These are phyloP conservation scores for Gibbula magus DNA, from an alignment of 2,888 invertebrate species.

Conservation along the genomic window DNA sequence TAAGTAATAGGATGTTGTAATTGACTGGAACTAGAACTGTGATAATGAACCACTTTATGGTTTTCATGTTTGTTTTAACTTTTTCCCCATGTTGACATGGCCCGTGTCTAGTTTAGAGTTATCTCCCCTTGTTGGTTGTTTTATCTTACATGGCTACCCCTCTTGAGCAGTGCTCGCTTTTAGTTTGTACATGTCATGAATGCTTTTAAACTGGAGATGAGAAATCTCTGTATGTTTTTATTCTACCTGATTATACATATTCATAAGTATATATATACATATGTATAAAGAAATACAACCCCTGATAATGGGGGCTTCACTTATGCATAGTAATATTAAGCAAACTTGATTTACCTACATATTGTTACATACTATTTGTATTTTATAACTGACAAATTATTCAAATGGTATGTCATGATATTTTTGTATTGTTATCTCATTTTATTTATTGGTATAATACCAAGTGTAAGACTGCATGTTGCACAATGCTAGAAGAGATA, in stretches of 20 bases:
- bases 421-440: slow-evolving; percentile 7
- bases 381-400: too few species aligned
- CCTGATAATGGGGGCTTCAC: too few species aligned
- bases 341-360: too few species aligned
- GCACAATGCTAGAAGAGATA: too few species aligned
- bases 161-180: not conserved
- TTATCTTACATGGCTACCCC: not conserved
- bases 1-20: not conserved
- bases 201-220: not conserved
- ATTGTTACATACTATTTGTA: too few species aligned
- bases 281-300: too few species aligned
- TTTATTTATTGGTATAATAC: too few species aligned
- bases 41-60: not conserved
- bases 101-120: not conserved
- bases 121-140: not conserved
- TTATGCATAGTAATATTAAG: too few species aligned
- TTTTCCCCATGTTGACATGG: not conserved
- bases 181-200: not conserved
- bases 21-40: not conserved
- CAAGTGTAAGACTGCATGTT: too few species aligned
- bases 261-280: too few species aligned
- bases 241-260: too few species aligned
- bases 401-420: not conserved
- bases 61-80: not conserved
- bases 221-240: not conserved